Percentiles rank a stretch among this genome's conserved stretches.
These are phyloP conservation scores for Gobiocypris rarus DNA, from an alignment of 2,113 vertebrate genomes.

Conservation along the genomic window DNA sequence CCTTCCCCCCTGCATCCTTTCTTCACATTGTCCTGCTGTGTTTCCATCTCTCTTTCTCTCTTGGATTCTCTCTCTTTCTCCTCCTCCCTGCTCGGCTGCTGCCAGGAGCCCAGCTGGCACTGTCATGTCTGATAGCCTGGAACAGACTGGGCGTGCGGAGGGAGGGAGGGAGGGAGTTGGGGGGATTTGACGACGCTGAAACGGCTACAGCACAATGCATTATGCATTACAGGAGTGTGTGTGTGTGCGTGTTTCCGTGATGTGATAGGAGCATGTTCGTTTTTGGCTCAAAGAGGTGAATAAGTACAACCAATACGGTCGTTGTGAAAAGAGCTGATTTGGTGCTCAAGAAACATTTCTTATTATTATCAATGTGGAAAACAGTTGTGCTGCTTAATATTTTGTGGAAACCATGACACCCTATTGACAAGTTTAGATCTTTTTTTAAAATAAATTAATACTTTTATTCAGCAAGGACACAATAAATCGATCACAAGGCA, in stretches of 20 bases:
- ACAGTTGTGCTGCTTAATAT: no score
- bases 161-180: conserved; percentile 57
- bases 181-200: conserved; percentile 62
- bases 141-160: conserved; percentile 67
- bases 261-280: conserved; percentile 38
- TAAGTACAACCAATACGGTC: conserved; percentile 44
- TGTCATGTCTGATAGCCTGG: conserved; percentile 80
- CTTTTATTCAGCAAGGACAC: no score
- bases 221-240: conserved; percentile 60
- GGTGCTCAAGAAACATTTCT: no score
- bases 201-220: conserved; percentile 68
- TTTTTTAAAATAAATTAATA: no score
- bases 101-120: conserved; percentile 79
- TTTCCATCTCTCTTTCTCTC: conserved; percentile 46
- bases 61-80: conserved; percentile 43
- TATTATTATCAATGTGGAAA: no score
- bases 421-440: no score
- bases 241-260: conserved; percentile 39
- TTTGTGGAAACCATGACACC: no score
- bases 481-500: no score
- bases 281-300: conserved; percentile 48
- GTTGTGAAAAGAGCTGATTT: conserved; percentile 27
- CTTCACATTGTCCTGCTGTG: conserved; percentile 42
- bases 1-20: conserved; percentile 3
- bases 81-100: conserved; percentile 52